Evolutionary conservation across 30 jellyfish, hydroid and myxozoan species (phyloP), one percentile per base, ranked within the genome.

Genomic region (Turritopsis rubra): DNA sequence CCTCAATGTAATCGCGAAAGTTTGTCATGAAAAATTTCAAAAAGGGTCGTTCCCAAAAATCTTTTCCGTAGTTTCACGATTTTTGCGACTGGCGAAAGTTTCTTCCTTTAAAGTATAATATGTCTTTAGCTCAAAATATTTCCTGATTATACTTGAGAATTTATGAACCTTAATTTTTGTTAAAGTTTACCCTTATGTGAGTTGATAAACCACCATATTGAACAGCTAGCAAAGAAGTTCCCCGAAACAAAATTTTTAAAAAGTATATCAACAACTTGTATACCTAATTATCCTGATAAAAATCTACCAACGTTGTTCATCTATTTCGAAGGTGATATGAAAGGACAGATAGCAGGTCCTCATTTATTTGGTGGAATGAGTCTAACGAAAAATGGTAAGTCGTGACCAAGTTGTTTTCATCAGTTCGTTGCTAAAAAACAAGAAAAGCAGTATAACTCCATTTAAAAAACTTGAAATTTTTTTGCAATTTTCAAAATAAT

Each of bases 231-330:
- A 29, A 86, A 75, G 74, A 86, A 89, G 73, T 94, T 88, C 53
- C 99, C 96, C 0, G 90, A 93, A 21, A 84, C 97, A 19, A 94
- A 94, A 71, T 94, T 94, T 80, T 66, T 94, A 25, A 89, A 88
- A 73, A 87, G 97, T 78, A 85, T 94, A 18, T 85, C 99, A 30
- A 88, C 97, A 19, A 89, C 87, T 28, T 94, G 99, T 74, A 89
- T 94, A n/a, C 90, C 95, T 23, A 89, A 94, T 52, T 94, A 89
- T 54, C 99, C 99, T 19, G 99, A 94, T 79, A 89, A 94, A 66
- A 94, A 89, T 75, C 65, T 94, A 16, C 99, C 99, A 31, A 94
- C 99, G 16, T 78, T 94, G 24, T 94, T 94, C 53, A 83, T 94
- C 23, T 94, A 88, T 73, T 53, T 60, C 71, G 91, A 89, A 21